Evolutionary conservation across 2,888 invertebrate species (phyloP).

Genomic region (Platycnemis pennipes): DNA sequence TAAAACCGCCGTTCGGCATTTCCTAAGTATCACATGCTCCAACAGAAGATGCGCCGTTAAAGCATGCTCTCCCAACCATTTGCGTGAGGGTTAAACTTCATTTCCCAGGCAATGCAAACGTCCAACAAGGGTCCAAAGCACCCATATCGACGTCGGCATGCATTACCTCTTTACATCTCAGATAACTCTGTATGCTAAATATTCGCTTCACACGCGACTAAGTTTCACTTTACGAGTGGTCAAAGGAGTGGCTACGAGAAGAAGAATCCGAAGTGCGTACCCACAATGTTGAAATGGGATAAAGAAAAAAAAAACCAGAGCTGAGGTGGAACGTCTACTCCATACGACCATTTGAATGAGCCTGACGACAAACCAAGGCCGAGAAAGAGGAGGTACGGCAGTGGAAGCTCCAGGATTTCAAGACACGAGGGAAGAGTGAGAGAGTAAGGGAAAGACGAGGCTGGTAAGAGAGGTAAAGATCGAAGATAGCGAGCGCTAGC

Average conservation of each 20-base stretch:
- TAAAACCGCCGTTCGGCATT: neutral
- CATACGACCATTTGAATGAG: neutral
- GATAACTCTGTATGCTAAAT: neutral
- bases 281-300: conserved; percentile 4
- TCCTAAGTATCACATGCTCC: neutral
- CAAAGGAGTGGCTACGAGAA: neutral
- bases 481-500: conserved; percentile 24
- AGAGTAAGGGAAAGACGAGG: neutral
- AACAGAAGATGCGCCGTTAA: neutral
- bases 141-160: neutral
- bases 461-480: neutral
- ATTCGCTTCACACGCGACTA: neutral
- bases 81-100: neutral
- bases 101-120: neutral
- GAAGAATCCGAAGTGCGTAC: neutral
- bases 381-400: neutral
- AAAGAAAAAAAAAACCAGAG: neutral
- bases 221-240: neutral
- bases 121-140: neutral
- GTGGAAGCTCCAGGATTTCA: neutral
- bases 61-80: neutral
- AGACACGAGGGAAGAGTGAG: neutral
- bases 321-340: neutral
- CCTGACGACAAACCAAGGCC: neutral
- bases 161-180: neutral